Evolutionary conservation across 2,113 vertebrate genomes (phyloP).

Genomic region (Leucopsar rothschildi): DNA sequence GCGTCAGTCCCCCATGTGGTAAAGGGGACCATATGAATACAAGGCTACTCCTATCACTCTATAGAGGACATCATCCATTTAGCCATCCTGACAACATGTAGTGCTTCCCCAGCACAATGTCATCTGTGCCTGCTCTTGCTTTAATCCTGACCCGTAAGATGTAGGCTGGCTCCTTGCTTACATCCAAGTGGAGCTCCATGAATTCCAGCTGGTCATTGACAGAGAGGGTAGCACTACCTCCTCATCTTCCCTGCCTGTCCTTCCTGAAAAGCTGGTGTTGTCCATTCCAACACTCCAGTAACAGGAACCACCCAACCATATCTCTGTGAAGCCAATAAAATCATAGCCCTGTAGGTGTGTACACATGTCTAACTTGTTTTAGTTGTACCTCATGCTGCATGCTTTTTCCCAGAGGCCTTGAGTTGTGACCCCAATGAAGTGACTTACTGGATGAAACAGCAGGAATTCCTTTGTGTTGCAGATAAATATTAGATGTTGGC

Average conservation of each 20-base stretch:
- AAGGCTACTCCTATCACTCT: neutral
- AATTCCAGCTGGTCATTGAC: neutral
- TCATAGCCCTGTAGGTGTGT: neutral
- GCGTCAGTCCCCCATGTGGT: no score
- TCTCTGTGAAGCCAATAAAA: neutral
- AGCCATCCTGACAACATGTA: neutral
- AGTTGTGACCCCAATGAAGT: neutral
- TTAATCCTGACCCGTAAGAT: neutral
- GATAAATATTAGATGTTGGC: neutral
- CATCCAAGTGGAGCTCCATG: neutral
- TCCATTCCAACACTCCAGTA: neutral
- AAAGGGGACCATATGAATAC: fast-evolving
- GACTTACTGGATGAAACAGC: neutral
- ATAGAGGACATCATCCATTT: neutral
- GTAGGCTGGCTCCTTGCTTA: neutral
- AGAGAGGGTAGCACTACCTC: neutral
- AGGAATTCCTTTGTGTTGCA: neutral
- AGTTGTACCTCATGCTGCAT: neutral
- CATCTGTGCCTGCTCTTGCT: neutral
- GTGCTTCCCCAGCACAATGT: neutral
- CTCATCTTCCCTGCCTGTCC: neutral
- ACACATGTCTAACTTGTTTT: neutral
- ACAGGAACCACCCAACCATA: neutral
- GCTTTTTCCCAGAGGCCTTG: neutral
- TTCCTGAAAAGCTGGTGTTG: neutral